Conservation (phyloP, 2,888 invertebrate genomes). For the Drosophila setosimentum region DNA sequence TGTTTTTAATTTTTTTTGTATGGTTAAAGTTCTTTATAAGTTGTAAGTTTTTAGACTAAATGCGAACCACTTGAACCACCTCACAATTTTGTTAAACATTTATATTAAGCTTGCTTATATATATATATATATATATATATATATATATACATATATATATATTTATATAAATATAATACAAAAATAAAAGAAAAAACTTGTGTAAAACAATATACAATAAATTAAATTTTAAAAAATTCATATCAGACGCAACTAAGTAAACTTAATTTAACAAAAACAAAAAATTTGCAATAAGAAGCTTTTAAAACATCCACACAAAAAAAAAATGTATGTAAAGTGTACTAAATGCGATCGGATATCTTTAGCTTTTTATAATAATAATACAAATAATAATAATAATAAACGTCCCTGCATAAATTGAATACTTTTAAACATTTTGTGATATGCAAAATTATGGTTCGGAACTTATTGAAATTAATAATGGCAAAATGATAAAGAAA, state of each 20-base stretch:
- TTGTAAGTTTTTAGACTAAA: conserved; percentile 65
- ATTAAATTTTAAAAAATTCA: conserved; percentile 40
- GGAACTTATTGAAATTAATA: conserved; percentile 60
- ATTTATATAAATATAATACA: conserved; percentile 29
- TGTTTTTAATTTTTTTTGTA: conserved; percentile 46
- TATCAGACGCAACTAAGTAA: conserved; percentile 45
- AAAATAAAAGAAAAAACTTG: conserved; percentile 14
- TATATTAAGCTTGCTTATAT: conserved; percentile 61
- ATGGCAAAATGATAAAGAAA: conserved; percentile 42
- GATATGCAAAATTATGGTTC: conserved; percentile 83
- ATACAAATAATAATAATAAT: conserved; percentile 1
- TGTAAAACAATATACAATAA: conserved; percentile 34
- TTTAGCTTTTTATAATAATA: conserved; percentile 23
- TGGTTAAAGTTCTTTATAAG: conserved; percentile 59
- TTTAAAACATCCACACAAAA: conserved; percentile 11
- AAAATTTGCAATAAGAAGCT: conserved; percentile 9
- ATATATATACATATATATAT: conserved; percentile 11
- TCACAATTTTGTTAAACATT: conserved; percentile 78
- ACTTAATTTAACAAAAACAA: conserved; percentile 16
- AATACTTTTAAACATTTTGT: conserved; percentile 84
- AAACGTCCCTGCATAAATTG: conserved; percentile 57
- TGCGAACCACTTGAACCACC: conserved; percentile 79
- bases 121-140: conserved; percentile 37
- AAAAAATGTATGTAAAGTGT: conserved; percentile 11
- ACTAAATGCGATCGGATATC: conserved; percentile 17